Evolutionary conservation across 2,113 vertebrate species (phyloP).

Genomic region (Heterocephalus glaber): DNA sequence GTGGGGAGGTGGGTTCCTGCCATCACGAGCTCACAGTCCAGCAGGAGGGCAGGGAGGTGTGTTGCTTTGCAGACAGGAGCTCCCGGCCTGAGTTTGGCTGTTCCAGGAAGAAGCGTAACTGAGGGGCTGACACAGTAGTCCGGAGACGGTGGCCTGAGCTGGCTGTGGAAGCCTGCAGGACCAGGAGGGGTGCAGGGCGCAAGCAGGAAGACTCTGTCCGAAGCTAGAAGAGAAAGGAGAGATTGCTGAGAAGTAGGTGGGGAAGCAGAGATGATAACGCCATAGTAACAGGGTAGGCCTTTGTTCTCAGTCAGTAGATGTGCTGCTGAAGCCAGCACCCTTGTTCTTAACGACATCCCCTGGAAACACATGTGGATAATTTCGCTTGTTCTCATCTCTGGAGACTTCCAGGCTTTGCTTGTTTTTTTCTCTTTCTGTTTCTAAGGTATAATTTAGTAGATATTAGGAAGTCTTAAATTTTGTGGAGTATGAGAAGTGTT

Average conservation of each 20-base stretch:
- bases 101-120: neutral
- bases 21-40: neutral
- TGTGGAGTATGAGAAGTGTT: slow-evolving; percentile 18
- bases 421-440: neutral
- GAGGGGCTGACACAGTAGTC: neutral
- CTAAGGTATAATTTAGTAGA: neutral
- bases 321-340: too few relatives aligned
- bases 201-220: neutral
- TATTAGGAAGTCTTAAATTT: slow-evolving; percentile 15
- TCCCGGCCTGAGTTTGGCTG: neutral
- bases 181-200: neutral
- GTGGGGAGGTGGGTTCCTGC: neutral
- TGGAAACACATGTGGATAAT: neutral
- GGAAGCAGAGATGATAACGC: neutral
- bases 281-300: neutral
- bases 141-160: neutral
- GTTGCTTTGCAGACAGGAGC: neutral
- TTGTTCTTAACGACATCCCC: neutral
- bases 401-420: neutral
- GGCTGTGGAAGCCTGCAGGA: neutral
- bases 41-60: neutral
- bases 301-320: too few relatives aligned
- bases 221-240: neutral
- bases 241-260: neutral
- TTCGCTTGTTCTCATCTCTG: neutral